phyloP scores from a whole-genome alignment of 2,888 invertebrate species.

The Eristalis arbustorum region DNA sequence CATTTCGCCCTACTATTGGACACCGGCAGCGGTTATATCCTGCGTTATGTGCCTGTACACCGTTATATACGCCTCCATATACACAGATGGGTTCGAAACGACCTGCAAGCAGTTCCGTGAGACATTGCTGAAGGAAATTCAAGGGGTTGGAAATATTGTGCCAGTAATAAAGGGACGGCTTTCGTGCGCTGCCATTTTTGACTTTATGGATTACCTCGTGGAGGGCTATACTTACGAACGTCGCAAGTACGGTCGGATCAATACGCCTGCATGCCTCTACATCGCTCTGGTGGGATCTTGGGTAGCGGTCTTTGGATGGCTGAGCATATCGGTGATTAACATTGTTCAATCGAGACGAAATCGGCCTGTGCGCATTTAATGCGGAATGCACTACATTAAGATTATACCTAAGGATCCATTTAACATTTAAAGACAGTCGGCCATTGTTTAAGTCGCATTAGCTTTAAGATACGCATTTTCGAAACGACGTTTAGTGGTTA shows the following conservation, averaged over 20 bases:
- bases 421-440: background rate
- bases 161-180: slow-evolving; percentile 82
- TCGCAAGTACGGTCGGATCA: slow-evolving; percentile 85
- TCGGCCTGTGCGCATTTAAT: slow-evolving; percentile 75
- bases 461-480: background rate
- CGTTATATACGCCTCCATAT: slow-evolving; percentile 85
- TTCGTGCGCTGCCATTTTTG: slow-evolving; percentile 87
- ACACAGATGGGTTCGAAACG: slow-evolving; percentile 87
- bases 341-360: slow-evolving; percentile 81
- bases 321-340: slow-evolving; percentile 81
- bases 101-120: slow-evolving; percentile 89
- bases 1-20: slow-evolving; percentile 86
- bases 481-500: background rate
- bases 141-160: slow-evolving; percentile 79
- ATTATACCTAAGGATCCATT: background rate
- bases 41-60: slow-evolving; percentile 85
- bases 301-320: slow-evolving; percentile 83
- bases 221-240: slow-evolving; percentile 84
- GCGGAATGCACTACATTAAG: background rate
- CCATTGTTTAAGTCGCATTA: background rate
- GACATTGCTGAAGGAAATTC: slow-evolving; percentile 83
- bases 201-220: slow-evolving; percentile 92
- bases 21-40: slow-evolving; percentile 84
- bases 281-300: slow-evolving; percentile 85
- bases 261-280: slow-evolving; percentile 86